Evolutionary conservation across 2,888 invertebrate species (phyloP).

Genomic region (Cephus spinipes): DNA sequence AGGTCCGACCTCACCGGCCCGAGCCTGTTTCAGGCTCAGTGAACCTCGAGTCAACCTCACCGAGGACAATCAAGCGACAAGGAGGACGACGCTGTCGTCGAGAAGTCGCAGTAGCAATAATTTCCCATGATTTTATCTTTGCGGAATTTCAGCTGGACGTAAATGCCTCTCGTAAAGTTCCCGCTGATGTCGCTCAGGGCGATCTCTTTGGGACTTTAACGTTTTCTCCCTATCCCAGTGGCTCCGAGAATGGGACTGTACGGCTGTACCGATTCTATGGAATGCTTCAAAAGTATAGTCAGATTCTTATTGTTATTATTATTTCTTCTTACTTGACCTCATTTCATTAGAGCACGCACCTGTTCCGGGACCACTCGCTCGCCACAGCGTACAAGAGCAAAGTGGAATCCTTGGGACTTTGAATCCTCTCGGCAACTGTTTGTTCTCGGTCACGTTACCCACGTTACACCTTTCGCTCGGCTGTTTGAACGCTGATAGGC

Average conservation of each 20-base stretch:
- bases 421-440: background rate
- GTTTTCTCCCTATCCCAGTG: background rate
- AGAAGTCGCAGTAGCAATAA: slow-evolving; percentile 48
- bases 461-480: slow-evolving; percentile 26
- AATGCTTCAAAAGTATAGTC: background rate
- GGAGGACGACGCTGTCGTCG: background rate
- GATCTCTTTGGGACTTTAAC: slow-evolving; percentile 16
- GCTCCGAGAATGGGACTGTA: background rate
- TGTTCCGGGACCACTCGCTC: background rate
- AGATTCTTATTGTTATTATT: background rate
- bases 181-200: slow-evolving; percentile 48
- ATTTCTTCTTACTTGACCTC: background rate
- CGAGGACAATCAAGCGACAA: background rate
- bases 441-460: background rate
- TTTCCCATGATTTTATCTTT: slow-evolving; percentile 55
- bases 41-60: background rate
- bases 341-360: background rate
- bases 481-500: slow-evolving; percentile 51
- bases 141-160: slow-evolving; percentile 51
- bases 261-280: background rate
- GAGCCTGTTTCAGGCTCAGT: background rate
- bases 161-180: slow-evolving; percentile 55
- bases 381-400: background rate
- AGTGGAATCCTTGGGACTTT: background rate
- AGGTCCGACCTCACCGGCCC: background rate